These are phyloP conservation scores for Eubasilissa regina DNA, from an alignment of 1,140 invertebrate genomes.

Conservation along the genomic window DNA sequence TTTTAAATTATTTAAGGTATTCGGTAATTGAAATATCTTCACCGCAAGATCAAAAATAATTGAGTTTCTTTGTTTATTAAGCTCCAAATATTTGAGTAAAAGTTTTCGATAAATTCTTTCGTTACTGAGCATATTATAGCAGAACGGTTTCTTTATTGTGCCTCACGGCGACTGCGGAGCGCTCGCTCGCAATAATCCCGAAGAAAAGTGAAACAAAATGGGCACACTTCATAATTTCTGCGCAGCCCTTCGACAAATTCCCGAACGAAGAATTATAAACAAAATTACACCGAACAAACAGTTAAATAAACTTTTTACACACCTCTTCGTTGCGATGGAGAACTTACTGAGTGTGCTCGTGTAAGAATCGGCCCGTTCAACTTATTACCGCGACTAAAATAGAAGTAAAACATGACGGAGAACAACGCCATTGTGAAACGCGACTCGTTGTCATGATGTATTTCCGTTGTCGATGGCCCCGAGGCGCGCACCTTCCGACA, in stretches of 20 bases:
- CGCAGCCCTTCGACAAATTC: conserved; percentile 26
- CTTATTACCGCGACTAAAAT: conserved; percentile 15
- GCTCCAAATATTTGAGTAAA: not conserved
- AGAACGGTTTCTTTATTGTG: conserved; percentile 14
- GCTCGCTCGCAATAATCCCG: conserved; percentile 16
- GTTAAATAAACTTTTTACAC: conserved; percentile 28
- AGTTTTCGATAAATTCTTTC: conserved; percentile 22
- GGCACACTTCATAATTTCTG: conserved; percentile 15
- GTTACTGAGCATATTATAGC: not conserved
- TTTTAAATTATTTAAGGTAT: conserved; percentile 13
- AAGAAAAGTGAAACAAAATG: conserved; percentile 33
- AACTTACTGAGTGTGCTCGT: conserved; percentile 19
- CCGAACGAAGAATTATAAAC: conserved; percentile 34
- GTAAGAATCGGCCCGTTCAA: conserved; percentile 32
- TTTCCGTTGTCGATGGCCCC: conserved; percentile 36
- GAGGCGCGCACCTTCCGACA: conserved; percentile 10
- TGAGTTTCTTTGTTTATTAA: conserved; percentile 22
- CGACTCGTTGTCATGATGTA: conserved; percentile 24
- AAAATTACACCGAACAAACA: conserved; percentile 27
- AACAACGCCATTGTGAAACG: conserved; percentile 39
- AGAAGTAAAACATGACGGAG: conserved; percentile 21
- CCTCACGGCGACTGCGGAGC: not conserved
- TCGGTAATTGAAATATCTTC: conserved; percentile 35
- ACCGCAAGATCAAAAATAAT: conserved; percentile 31
- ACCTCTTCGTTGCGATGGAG: conserved; percentile 28